Evolutionary conservation across 2,888 invertebrate species (phyloP), one percentile per base, ranked within the genome.

Genomic region (Dynastes grantii): DNA sequence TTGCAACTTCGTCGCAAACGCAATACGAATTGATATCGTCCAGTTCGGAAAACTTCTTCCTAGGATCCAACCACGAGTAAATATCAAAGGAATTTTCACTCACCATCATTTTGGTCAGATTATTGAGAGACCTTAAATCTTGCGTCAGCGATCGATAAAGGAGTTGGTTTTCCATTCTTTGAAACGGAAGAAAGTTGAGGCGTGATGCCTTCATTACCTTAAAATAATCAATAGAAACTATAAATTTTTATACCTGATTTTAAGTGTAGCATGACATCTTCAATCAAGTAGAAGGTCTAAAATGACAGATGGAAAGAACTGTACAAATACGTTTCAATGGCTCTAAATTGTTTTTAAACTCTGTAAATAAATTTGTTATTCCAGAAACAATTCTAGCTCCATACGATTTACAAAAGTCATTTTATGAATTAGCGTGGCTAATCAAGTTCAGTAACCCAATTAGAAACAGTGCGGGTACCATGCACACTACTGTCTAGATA

Each of bases 41-140:
- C 16, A 71, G 27, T 58, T 67, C 73, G n/a, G 22, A 70, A 29
- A 45, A 67, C 5, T 67, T 55, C 71, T 79, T 73, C 16, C 71
- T 77, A 37, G 79, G 77, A 75, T 79, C 55, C 37, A 79, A 61
- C 79, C 79, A 79, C 29, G 79, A 79, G 49, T 49, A 67, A 32
- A 63, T 68, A 53, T 76, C 68, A 55, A 58, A 16, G 49, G 75
- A 55, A 58, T 49, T 63, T 6, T 40, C 61, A 29, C 45, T 45
- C 73, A 61, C 27, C 37, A 76, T 70, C 37, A 64, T 65, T 58
- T 58, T 65, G 58, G 49, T 75, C 16, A 79, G 51, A n/a, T 75
- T 73, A 22, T 79, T 75, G 16, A 79, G 49, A 61, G 68, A 61
- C 65, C 75, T 73, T 11, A 77, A 49, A 67, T 79, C 79, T 67